Percentiles rank a stretch among this genome's conserved stretches.
phyloP scores from a whole-genome alignment of 2,113 vertebrate genomes.

The Nicator chloris region DNA sequence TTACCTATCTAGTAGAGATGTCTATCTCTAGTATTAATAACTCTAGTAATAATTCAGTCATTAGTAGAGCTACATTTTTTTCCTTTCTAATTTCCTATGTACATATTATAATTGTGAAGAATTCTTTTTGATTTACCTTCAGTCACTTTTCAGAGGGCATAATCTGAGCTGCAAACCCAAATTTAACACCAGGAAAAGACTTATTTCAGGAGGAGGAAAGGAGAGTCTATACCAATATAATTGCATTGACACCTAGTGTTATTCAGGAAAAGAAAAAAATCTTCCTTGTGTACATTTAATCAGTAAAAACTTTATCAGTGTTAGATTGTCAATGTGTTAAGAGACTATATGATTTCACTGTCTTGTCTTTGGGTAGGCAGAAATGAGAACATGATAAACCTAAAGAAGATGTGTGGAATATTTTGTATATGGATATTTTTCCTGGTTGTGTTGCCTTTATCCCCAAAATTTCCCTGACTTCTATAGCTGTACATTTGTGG shows the following conservation, averaged over 20 bases:
- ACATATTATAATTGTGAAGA: background rate
- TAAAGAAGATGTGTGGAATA: background rate
- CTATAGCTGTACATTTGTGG: background rate
- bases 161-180: background rate
- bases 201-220: background rate
- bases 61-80: background rate
- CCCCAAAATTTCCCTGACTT: background rate
- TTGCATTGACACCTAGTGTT: background rate
- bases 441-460: background rate
- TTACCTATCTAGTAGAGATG: too few species aligned
- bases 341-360: background rate
- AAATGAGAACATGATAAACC: background rate
- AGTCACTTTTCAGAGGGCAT: background rate
- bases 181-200: background rate
- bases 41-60: too few species aligned
- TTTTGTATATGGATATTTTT: background rate
- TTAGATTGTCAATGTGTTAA: background rate
- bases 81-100: background rate
- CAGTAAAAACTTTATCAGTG: background rate
- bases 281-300: background rate
- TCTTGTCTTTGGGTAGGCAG: background rate
- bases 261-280: background rate
- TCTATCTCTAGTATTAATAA: too few species aligned
- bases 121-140: background rate
- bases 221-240: background rate